Percentiles rank a stretch among this genome's conserved stretches.
phyloP scores from a whole-genome alignment of 2,888 invertebrate genomes.

The Neoaliturus tenellus region DNA sequence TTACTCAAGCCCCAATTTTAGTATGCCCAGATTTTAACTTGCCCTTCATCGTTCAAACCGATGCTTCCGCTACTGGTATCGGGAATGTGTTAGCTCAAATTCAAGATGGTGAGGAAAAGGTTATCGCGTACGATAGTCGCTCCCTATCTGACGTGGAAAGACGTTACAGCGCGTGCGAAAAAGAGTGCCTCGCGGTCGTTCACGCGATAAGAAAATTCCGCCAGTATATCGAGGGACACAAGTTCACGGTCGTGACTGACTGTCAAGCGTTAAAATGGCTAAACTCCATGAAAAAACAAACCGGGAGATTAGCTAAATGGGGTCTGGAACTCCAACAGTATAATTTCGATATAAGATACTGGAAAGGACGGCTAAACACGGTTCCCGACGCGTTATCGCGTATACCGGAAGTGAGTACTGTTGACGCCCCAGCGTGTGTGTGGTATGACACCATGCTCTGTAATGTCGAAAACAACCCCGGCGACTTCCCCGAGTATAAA shows the following conservation, averaged over 20 bases:
- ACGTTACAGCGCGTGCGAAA: background rate
- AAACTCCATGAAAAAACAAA: background rate
- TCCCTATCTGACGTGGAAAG: background rate
- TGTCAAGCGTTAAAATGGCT: background rate
- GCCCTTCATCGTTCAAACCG: background rate
- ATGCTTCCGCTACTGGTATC: background rate
- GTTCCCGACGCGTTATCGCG: background rate
- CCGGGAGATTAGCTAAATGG: background rate
- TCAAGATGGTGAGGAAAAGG: background rate
- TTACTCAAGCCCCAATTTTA: background rate
- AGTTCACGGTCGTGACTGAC: background rate
- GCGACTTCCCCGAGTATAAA: background rate
- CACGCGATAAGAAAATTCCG: background rate
- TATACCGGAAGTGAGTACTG: background rate
- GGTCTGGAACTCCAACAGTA: background rate
- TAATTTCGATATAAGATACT: background rate
- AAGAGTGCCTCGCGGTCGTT: background rate
- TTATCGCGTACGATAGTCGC: background rate
- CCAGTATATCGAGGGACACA: background rate
- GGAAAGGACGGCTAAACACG: background rate
- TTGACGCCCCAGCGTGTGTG: background rate
- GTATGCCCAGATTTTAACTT: background rate
- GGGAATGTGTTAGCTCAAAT: background rate
- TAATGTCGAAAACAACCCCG: background rate
- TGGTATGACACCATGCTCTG: background rate